Base-by-base conservation (phyloP, 1,140 invertebrate species). In the Physella acuta region DNA sequence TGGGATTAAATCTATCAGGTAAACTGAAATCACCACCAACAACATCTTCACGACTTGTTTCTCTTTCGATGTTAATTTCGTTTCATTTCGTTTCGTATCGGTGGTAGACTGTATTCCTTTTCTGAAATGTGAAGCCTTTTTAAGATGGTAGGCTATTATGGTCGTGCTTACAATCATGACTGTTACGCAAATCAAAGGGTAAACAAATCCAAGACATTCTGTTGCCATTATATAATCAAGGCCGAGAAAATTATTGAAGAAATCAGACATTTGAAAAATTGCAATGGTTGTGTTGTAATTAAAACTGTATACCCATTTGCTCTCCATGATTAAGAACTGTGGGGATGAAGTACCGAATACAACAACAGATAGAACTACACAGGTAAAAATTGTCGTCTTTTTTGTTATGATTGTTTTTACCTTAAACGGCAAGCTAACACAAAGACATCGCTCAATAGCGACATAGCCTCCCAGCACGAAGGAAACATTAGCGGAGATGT, bases 401-500 rank as follows among this genome's bases (percentile, higher is more conserved):
- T 33, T 33, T 26, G 60, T 62, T n/a, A 62, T 20, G 31, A 62
- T n/a, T 26, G 30, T 34, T n/a, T 44, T 62, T 14, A 62, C 60
- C 8, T 37, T 62, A 44, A 62, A 62, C 8, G 60, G 60, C 28
- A 62, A 34, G 44, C 34, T 34, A 2, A 62, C 60, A n/a, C 60
- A 62, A 4, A 62, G 36, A 62, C 60, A 62, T 62, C 60, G 36
- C 28, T 62, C 60, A 1, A 62, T 37, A 16, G 60, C 60, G 26
- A 62, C 60, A 26, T 62, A 62, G 28, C 34, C 34, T 3, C 34
- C 60, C 3, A 62, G 37, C 0, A 62, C 60, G 36, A 33, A 39
- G 1, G 60, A 34, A 2, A 62, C 60, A 34, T 62, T 39, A 37
- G 30, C 44, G 24, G 60, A 37, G 17, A 34, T 39, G 30, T 37